These are phyloP conservation scores for Gambusia affinis DNA, from an alignment of 2,113 vertebrate genomes.

Conservation along the genomic window DNA sequence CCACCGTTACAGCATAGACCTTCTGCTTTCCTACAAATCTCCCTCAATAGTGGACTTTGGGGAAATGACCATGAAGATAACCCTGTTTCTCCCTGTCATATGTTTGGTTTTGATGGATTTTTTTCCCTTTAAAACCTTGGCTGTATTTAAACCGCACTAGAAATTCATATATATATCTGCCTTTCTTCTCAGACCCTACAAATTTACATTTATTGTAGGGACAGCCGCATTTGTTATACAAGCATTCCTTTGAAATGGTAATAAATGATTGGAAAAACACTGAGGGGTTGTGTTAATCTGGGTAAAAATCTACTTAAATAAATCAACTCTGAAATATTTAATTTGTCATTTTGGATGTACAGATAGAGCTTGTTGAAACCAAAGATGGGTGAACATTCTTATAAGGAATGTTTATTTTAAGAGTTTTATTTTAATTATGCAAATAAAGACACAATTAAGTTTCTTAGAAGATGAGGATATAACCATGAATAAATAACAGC, in stretches of 20 bases:
- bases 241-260: constrained; percentile 59
- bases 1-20: constrained; percentile 76
- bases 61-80: constrained; percentile 9
- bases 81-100: not conserved
- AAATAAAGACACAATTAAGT: not conserved
- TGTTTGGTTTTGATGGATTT: not conserved
- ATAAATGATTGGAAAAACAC: constrained; percentile 51
- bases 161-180: not conserved
- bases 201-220: constrained; percentile 35
- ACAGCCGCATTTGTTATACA: constrained; percentile 4
- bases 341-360: too few relatives aligned
- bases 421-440: too few relatives aligned
- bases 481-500: not conserved
- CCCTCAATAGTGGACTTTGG: not conserved
- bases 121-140: constrained; percentile 20
- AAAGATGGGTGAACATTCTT: too few relatives aligned
- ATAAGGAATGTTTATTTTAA: too few relatives aligned
- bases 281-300: not conserved
- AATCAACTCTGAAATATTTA: not conserved
- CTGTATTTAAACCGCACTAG: constrained; percentile 32
- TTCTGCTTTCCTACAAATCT: not conserved
- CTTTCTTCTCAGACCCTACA: not conserved
- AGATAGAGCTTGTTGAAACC: too few relatives aligned
- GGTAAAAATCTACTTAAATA: not conserved
- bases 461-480: not conserved